A percentile compares a stretch with the other conserved stretches of the same genome.
phyloP scores from a whole-genome alignment of 2,113 vertebrate species.

The Melanotaenia duboulayi region DNA sequence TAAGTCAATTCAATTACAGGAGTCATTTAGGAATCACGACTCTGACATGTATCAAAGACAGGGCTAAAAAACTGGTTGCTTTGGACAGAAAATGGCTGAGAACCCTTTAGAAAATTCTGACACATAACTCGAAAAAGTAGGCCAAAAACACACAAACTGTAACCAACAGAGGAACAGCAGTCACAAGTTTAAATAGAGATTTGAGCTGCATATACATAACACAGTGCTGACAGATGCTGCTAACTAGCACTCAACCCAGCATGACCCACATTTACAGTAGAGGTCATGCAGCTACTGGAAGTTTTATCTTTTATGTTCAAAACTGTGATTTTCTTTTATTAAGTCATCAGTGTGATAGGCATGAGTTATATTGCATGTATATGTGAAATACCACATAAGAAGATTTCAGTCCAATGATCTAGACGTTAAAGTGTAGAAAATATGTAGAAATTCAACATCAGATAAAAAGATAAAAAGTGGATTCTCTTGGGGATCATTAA shows the following conservation, averaged over 20 bases:
- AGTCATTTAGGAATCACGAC: constrained; percentile 9
- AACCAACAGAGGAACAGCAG: background rate
- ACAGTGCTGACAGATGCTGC: constrained; percentile 13
- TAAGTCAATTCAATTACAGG: constrained; percentile 21
- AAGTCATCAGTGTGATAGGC: too few species aligned
- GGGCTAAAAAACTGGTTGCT: background rate
- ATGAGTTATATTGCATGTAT: too few species aligned
- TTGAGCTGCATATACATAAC: constrained; percentile 9
- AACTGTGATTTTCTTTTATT: too few species aligned
- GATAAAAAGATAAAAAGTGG: background rate
- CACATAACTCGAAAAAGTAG: background rate
- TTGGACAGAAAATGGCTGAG: background rate
- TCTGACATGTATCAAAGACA: constrained; percentile 2
- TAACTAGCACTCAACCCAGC: constrained; percentile 7
- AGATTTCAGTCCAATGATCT: too few species aligned
- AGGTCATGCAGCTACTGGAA: background rate
- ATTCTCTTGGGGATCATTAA: background rate
- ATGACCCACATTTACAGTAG: constrained; percentile 18
- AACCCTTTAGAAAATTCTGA: constrained; percentile 5
- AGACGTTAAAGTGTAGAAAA: background rate
- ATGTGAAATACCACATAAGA: too few species aligned
- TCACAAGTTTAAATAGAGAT: background rate
- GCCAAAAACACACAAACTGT: background rate
- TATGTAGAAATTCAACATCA: too few species aligned
- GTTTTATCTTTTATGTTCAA: background rate